phyloP scores from a whole-genome alignment of 2,113 vertebrate species.

The Scartelaos histophorus region DNA sequence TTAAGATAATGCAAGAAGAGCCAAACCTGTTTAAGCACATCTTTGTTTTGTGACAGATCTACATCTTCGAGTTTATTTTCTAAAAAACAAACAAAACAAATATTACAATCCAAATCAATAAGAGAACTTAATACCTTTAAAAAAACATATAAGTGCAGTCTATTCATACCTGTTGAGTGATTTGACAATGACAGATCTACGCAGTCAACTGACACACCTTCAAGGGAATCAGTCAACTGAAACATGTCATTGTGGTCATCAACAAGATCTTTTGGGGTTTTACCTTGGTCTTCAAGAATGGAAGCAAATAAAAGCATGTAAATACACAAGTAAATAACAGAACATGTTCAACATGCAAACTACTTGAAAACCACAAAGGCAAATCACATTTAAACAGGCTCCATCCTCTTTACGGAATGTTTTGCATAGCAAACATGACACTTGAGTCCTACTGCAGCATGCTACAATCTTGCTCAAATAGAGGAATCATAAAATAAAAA shows the following conservation, averaged over 20 bases:
- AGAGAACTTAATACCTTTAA: background rate
- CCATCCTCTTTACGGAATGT: background rate
- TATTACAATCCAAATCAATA: background rate
- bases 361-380: background rate
- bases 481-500: background rate
- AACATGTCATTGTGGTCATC: slow-evolving; percentile 78
- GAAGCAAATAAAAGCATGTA: background rate
- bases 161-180: slow-evolving; percentile 71
- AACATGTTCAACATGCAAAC: background rate
- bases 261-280: slow-evolving; percentile 70
- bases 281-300: slow-evolving; percentile 46
- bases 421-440: background rate
- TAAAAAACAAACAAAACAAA: slow-evolving; percentile 46
- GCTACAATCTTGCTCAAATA: background rate
- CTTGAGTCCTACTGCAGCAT: background rate
- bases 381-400: background rate
- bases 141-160: background rate
- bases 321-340: background rate
- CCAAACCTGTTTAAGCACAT: slow-evolving; percentile 78
- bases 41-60: slow-evolving; percentile 57
- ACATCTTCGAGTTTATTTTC: slow-evolving; percentile 60
- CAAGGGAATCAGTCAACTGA: slow-evolving; percentile 74
- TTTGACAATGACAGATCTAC: slow-evolving; percentile 56
- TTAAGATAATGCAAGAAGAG: background rate
- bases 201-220: slow-evolving; percentile 78